Evolutionary conservation across 2,113 vertebrate species (phyloP).

Genomic region (Malurus melanocephalus): DNA sequence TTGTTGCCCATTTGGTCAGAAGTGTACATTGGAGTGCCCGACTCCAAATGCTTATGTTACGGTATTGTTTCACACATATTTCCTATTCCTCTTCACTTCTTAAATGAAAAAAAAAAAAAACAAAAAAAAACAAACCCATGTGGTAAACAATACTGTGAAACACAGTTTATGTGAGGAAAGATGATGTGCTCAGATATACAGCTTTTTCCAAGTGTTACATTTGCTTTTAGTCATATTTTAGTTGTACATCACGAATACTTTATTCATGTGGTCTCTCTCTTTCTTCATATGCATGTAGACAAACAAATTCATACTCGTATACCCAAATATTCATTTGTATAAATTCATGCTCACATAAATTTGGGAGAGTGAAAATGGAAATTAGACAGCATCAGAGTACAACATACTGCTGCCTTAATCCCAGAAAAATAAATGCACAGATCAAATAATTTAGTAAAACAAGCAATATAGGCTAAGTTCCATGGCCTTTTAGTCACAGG

Average conservation of each 20-base stretch:
- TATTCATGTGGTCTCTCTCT: not conserved
- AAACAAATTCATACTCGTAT: not conserved
- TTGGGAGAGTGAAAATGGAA: not conserved
- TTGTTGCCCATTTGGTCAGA: not conserved
- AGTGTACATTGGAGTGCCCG: not conserved
- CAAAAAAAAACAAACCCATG: not conserved
- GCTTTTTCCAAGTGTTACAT: not conserved
- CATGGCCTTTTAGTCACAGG: slow-evolving; percentile 12
- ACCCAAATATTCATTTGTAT: not conserved
- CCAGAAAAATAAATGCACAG: slow-evolving; percentile 11
- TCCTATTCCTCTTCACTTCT: not conserved
- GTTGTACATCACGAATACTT: not conserved
- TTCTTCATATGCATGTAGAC: not conserved
- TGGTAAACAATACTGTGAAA: not conserved
- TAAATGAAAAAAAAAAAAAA: not conserved
- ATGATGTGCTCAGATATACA: not conserved
- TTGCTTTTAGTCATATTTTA: not conserved
- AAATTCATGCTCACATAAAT: not conserved
- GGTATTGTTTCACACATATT: not conserved
- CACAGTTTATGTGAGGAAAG: not conserved
- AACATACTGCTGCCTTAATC: slow-evolving; percentile 29
- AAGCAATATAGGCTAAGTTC: not conserved
- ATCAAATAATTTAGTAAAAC: slow-evolving; percentile 44
- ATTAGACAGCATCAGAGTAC: not conserved
- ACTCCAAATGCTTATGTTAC: rapidly evolving